These are phyloP conservation scores for Chrysolina oricalcia DNA, from an alignment of 2,888 invertebrate genomes.

Conservation along the genomic window DNA sequence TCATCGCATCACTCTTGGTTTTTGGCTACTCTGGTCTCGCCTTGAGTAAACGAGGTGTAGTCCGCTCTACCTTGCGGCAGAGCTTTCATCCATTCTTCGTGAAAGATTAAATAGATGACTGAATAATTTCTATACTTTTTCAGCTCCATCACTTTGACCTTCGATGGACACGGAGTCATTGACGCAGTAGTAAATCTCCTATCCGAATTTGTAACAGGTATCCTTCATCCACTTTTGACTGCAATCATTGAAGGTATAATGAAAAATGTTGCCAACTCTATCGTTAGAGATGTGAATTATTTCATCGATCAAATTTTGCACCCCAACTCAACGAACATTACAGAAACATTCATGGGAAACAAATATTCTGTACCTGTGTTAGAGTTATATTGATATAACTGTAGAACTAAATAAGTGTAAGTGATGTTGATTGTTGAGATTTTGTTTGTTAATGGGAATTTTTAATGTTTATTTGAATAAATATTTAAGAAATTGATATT, in stretches of 20 bases:
- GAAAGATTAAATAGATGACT: no score
- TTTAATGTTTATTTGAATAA: no score
- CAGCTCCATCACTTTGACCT: constrained; percentile 39
- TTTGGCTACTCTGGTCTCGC: no score
- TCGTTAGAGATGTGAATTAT: constrained; percentile 44
- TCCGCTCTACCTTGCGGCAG: no score
- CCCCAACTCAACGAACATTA: constrained; percentile 5
- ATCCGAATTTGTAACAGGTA: constrained; percentile 48
- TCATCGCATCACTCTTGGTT: no score
- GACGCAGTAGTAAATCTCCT: constrained; percentile 50
- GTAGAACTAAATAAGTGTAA: no score
- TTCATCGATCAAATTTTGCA: constrained; percentile 38
- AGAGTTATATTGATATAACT: no score
- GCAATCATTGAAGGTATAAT: constrained; percentile 48
- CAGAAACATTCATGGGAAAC: background rate
- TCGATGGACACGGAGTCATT: constrained; percentile 42
- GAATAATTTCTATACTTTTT: constrained; percentile 22
- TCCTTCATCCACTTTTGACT: constrained; percentile 50
- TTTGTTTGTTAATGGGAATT: no score
- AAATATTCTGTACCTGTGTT: background rate
- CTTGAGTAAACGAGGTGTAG: no score
- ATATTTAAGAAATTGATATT: no score
- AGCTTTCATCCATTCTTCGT: no score
- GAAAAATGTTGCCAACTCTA: constrained; percentile 32
- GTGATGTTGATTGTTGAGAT: no score